Evolutionary conservation across 2,888 invertebrate genomes (phyloP), one percentile per base, ranked within the genome.

Genomic region (Cryptocephalus primarius): DNA sequence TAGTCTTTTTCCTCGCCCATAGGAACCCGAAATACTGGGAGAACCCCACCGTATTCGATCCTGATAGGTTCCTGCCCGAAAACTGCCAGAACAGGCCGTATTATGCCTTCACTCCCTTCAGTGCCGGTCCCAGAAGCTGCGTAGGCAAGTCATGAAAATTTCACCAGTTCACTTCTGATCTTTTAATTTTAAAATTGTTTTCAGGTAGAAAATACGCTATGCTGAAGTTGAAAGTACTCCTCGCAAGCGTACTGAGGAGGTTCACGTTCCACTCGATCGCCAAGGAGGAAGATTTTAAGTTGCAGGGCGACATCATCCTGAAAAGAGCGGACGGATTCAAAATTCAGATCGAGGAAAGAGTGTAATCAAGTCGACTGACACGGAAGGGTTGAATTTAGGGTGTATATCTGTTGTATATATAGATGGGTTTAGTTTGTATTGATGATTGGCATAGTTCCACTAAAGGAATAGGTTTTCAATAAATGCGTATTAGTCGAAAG

Each of bases 11-110:
- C 61, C 76, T 79, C 59, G 66, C 85, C 43, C 90, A 91, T 66
- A 80, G 85, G 46, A 76, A 83, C 54, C 71, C 76, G 1, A 79
- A 83, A 54, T 75, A 82, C 43, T 91, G 85, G 69, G 80, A 84
- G 8, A 83, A 91, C 67, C 85, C 91, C 0, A 73, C 80, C 39
- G 75, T 73, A 52, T 91, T 87, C 64, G 76, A 90, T 71, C 90
- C 91, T 1, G 89, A 90, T 67, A 84, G 89, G 65, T 91, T 90
- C 74, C 73, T 88, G 52, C 85, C 88, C 0, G 89, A 90, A 62
- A 80, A 77, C 54, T 82, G 82, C 51, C 82, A 82, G 42, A 79
- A 80, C 57, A 78, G 90, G 49, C 88, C 89, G 62, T 87, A 85
- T 62, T 88, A 88, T 64, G 80, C 85, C 6, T 88, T 81, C 60